Base-by-base conservation (phyloP, 2,113 vertebrate genomes). In the Kobus ellipsiprymnus region DNA sequence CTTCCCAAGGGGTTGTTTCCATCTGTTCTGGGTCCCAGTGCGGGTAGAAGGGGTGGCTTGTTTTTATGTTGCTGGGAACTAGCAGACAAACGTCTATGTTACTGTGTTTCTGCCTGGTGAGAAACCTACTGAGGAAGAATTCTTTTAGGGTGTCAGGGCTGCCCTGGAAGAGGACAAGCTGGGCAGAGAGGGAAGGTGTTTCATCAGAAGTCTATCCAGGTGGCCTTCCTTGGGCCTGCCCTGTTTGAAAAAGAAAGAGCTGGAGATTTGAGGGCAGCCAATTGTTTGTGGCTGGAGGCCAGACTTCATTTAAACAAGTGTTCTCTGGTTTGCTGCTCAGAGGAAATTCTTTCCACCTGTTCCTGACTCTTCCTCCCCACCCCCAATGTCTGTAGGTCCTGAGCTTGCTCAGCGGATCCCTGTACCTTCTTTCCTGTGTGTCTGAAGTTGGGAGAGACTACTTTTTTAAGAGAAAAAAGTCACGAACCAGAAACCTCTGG, bases 11-110 rank as follows among this genome's bases (percentile, higher is more conserved):
- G 97, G 87, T 57, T 16, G 27, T 52, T 64, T 98, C 97, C 97
- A 97, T 97, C 98, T 98, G 97, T 90, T 96, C 95, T 40, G 91
- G 91, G 95, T 60, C 97, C 95, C 92, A 10, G 40, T 30, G 93
- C 93, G 86, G 85, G 81, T 36, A 8, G 50, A 30, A 27, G 7
- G n/a, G 36, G 71, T 67, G 80, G 96, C 54, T 98, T 97, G 95
- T 96, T 97, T 97, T 95, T 89, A 85, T 97, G 97, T 95, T 96
- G 97, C 71, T 95, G 92, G 84, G 92, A 97, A 97, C 95, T 50
- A 85, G 93, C 96, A 97, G 97, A 97, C 81, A 97, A 97, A 83
- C 11, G 93, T 95, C 91, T 55, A 12, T 4, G 64, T 95, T 93
- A 74, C 71, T 50, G 74, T 33, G 44, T 64, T 55, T 4, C 82